These are phyloP conservation scores for Microtus ochrogaster DNA, from an alignment of 2,113 vertebrate genomes.

Conservation along the genomic window DNA sequence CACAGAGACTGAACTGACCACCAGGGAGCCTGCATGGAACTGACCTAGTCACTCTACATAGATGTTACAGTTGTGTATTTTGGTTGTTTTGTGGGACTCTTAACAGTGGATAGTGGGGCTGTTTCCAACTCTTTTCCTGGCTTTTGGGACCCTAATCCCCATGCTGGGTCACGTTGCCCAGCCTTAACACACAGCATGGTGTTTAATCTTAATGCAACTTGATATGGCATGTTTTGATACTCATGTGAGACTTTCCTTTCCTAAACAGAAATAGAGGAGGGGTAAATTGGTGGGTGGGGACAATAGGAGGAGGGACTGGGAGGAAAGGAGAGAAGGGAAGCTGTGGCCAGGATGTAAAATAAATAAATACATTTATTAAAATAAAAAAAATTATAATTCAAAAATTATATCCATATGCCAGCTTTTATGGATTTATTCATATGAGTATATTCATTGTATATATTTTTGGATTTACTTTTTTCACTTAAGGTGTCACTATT, in stretches of 20 bases:
- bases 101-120: too few species aligned
- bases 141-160: too few species aligned
- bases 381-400: not conserved
- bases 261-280: not conserved
- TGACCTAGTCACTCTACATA: too few species aligned
- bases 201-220: not conserved
- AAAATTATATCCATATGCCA: not conserved
- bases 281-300: not conserved
- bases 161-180: not conserved
- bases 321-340: not conserved
- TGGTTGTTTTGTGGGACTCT: too few species aligned
- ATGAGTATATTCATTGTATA: not conserved
- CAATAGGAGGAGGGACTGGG: fast-evolving
- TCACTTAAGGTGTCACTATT: not conserved
- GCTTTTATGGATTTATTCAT: not conserved
- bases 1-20: too few species aligned
- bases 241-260: not conserved
- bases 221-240: not conserved
- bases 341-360: not conserved
- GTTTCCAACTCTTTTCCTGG: too few species aligned
- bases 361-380: not conserved
- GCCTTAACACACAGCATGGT: not conserved
- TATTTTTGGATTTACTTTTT: not conserved
- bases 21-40: too few species aligned
- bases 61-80: too few species aligned